These are phyloP conservation scores for Shinisaurus crocodilurus DNA, from an alignment of 2,113 vertebrate genomes.

Conservation along the genomic window DNA sequence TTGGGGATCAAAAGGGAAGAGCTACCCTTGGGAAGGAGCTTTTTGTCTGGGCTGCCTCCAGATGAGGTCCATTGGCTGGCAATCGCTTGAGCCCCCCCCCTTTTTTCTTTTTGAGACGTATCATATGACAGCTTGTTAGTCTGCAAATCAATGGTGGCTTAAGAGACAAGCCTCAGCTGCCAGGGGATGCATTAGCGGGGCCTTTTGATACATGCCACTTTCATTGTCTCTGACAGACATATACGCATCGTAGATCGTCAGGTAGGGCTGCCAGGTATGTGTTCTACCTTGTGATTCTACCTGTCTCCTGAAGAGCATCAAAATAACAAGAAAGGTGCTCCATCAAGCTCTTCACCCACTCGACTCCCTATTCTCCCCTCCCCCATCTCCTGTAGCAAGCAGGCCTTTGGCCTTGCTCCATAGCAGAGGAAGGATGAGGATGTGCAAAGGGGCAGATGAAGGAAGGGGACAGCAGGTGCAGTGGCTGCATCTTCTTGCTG, in stretches of 20 bases:
- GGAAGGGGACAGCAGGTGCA: too few relatives aligned
- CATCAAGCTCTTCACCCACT: background rate
- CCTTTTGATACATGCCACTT: slow-evolving; percentile 21
- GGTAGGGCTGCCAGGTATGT: background rate
- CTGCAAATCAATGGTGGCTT: slow-evolving; percentile 9
- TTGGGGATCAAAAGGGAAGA: slow-evolving; percentile 21
- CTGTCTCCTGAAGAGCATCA: background rate
- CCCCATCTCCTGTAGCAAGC: background rate
- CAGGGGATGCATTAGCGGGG: slow-evolving; percentile 5
- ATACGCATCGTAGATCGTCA: background rate
- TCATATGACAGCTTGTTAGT: slow-evolving; percentile 1
- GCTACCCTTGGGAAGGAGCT: background rate
- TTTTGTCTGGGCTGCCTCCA: background rate
- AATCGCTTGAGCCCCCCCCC: slow-evolving; percentile 31
- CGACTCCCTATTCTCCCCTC: too few relatives aligned
- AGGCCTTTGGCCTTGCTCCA: background rate
- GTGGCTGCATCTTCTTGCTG: background rate
- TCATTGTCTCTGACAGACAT: slow-evolving; percentile 1
- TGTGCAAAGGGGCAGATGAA: background rate
- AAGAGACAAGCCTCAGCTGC: background rate
- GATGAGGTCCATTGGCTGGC: slow-evolving; percentile 20
- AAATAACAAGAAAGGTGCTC: background rate
- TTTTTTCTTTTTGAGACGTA: background rate
- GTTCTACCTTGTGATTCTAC: background rate
- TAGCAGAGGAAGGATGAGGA: background rate